Evolutionary conservation across 1,140 invertebrate genomes (phyloP).

Genomic region (Aphelinus atriplicis): DNA sequence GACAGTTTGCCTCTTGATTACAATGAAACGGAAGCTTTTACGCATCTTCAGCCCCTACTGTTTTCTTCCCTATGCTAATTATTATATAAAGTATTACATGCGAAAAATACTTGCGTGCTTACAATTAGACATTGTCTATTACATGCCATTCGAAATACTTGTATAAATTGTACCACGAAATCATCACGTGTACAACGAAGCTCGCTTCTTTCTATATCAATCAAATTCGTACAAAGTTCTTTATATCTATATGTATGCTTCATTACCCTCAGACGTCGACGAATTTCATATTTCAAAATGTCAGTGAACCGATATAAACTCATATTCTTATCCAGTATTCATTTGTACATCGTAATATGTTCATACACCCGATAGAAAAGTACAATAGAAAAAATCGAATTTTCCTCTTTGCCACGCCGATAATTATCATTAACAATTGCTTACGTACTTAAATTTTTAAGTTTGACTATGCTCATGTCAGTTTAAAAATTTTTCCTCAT

Average conservation of each 20-base stretch:
- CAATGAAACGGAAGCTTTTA: slow-evolving; percentile 10
- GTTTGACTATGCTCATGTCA: no score
- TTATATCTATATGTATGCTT: slow-evolving; percentile 2
- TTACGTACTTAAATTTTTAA: no score
- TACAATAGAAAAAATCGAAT: no score
- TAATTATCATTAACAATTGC: no score
- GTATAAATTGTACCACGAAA: slow-evolving; percentile 22
- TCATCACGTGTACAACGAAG: slow-evolving; percentile 14
- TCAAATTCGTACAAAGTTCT: slow-evolving; percentile 7
- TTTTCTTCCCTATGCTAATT: slow-evolving; percentile 9
- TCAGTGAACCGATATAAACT: not conserved
- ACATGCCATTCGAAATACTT: slow-evolving; percentile 16
- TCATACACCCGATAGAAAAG: no score
- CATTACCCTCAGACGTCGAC: not conserved
- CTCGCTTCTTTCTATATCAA: slow-evolving; percentile 28
- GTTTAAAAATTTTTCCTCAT: no score
- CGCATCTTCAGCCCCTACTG: not conserved
- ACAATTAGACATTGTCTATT: not conserved
- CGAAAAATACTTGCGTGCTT: slow-evolving; percentile 30
- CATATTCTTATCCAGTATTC: not conserved
- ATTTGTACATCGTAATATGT: no score
- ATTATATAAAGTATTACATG: slow-evolving; percentile 12
- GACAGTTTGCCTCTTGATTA: not conserved
- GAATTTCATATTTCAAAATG: not conserved
- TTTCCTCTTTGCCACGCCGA: no score